These are phyloP conservation scores for Neomorphus geoffroyi DNA, from an alignment of 2,797 vertebrate species.

Conservation along the genomic window DNA sequence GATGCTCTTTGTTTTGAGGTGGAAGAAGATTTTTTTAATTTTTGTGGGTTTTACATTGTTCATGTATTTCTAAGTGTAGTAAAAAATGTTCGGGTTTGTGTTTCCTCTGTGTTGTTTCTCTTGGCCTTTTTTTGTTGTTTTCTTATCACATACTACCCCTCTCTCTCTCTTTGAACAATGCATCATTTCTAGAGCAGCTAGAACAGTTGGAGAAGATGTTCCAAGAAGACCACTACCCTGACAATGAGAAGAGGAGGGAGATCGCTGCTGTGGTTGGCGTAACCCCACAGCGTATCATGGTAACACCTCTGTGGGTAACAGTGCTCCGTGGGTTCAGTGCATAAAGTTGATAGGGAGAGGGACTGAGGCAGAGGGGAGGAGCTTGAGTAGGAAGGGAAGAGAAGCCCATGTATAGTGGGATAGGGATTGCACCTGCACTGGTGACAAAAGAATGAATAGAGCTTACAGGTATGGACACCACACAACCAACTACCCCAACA, in stretches of 20 bases:
- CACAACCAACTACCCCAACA: neutral
- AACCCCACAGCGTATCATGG: constrained; percentile 94
- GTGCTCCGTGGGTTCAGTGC: neutral
- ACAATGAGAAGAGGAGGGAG: constrained; percentile 88
- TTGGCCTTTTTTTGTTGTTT: neutral
- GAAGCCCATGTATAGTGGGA: neutral
- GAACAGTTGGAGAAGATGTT: constrained; percentile 89
- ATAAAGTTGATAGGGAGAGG: neutral
- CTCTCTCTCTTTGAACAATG: neutral
- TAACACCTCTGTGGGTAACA: constrained; percentile 44
- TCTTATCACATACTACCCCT: neutral
- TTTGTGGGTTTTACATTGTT: neutral
- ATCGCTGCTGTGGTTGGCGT: constrained; percentile 90
- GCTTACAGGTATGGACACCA: neutral
- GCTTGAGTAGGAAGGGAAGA: neutral
- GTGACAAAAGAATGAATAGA: neutral
- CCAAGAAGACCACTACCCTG: constrained; percentile 93
- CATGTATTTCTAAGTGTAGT: neutral
- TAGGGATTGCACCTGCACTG: neutral
- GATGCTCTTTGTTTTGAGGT: neutral
- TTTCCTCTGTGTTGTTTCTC: neutral
- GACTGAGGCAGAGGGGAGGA: neutral
- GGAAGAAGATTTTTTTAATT: neutral
- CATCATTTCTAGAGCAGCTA: constrained; percentile 84
- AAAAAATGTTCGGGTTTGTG: neutral